A percentile compares a stretch with the other conserved stretches of the same genome.
These are phyloP conservation scores for Drosophila villosipedis DNA, from an alignment of 2,888 invertebrate species.

Conservation along the genomic window DNA sequence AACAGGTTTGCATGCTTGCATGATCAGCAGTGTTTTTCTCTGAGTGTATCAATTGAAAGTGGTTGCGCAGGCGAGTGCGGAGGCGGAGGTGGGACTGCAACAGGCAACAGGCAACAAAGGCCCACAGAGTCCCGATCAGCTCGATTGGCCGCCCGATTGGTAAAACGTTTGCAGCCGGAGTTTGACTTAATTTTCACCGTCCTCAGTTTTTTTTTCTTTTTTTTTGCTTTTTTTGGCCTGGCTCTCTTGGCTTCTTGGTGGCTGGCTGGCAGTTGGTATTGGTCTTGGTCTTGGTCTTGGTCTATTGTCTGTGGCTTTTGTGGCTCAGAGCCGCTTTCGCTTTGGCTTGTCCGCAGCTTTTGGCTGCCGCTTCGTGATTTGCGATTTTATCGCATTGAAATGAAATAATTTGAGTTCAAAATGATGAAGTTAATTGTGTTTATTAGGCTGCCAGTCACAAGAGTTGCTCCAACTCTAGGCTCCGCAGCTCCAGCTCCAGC, in stretches of 20 bases:
- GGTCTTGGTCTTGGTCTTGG: conserved; percentile 33
- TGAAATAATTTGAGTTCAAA: conserved; percentile 84
- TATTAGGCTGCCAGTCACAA: conserved; percentile 79
- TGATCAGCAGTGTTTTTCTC: neutral
- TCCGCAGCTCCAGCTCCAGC: conserved; percentile 50
- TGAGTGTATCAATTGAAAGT: conserved; percentile 60
- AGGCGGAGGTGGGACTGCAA: conserved; percentile 45
- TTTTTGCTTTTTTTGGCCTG: neutral
- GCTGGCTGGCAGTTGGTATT: conserved; percentile 6
- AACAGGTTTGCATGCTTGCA: neutral
- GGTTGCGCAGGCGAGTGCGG: conserved; percentile 44
- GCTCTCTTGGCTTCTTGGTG: conserved; percentile 10
- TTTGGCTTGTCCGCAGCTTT: conserved; percentile 36
- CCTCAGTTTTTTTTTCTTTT: conserved; percentile 17
- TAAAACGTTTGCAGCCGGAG: conserved; percentile 75
- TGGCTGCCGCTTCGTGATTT: conserved; percentile 79
- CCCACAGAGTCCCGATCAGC: conserved; percentile 60
- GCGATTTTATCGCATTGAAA: conserved; percentile 84
- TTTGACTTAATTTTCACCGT: conserved; percentile 84
- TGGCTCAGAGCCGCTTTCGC: conserved; percentile 49
- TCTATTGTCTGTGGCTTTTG: conserved; percentile 57
- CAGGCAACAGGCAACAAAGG: conserved; percentile 23
- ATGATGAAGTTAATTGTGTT: conserved; percentile 83
- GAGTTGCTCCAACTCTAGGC: conserved; percentile 37
- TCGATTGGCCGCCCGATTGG: conserved; percentile 67